Percentiles rank a stretch among this genome's conserved stretches.
Evolutionary conservation across 2,113 vertebrate genomes (phyloP).

Genomic region (Elachura formosa): DNA sequence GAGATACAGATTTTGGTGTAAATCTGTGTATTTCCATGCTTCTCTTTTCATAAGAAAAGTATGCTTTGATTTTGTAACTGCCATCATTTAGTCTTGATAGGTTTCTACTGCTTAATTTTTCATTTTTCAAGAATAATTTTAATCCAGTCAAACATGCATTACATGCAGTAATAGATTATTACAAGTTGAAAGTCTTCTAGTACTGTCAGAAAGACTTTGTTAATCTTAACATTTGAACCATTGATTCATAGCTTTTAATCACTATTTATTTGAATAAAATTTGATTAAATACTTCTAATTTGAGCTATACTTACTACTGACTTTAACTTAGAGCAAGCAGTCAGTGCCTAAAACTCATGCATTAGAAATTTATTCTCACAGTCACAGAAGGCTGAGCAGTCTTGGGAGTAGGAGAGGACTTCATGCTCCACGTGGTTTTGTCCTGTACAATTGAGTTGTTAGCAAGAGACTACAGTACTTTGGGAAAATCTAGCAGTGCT

Average conservation of each 20-base stretch:
- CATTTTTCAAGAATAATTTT: not conserved
- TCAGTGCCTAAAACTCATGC: conserved; percentile 29
- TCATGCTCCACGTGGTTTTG: conserved; percentile 50
- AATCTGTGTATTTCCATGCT: not conserved
- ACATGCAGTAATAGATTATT: not conserved
- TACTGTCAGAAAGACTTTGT: not conserved
- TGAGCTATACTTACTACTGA: not conserved
- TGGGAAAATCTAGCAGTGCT: conserved; percentile 49
- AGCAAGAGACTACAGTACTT: conserved; percentile 55
- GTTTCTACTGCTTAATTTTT: not conserved
- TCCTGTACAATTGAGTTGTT: conserved; percentile 62
- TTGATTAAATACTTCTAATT: not conserved
- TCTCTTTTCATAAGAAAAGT: not conserved
- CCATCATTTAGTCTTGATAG: not conserved
- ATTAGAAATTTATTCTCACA: conserved; percentile 55
- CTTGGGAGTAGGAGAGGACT: conserved; percentile 41
- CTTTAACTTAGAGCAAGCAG: conserved; percentile 20
- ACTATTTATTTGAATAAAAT: not conserved
- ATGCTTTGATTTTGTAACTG: not conserved
- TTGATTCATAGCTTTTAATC: not conserved
- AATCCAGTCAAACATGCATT: not conserved
- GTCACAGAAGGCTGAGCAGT: conserved; percentile 51
- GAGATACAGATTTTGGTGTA: not conserved
- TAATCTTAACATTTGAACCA: not conserved
- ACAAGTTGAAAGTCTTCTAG: not conserved